Percentiles rank a stretch among this genome's conserved stretches.
Conservation (phyloP, 2,113 vertebrate genomes). For the Amphilophus citrinellus region DNA sequence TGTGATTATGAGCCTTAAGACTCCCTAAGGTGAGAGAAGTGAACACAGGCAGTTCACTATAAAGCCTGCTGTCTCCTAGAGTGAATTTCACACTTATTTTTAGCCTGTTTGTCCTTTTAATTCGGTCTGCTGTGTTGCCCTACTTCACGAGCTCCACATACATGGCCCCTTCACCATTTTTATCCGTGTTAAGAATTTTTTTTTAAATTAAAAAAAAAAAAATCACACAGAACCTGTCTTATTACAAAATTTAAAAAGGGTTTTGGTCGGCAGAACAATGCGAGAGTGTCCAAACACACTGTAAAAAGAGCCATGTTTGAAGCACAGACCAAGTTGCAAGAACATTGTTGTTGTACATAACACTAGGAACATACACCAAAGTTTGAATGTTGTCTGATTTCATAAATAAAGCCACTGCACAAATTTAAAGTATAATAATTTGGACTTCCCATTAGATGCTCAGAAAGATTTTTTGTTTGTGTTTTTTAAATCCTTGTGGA, state of each 20-base stretch:
- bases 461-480: neutral
- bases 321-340: neutral
- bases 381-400: neutral
- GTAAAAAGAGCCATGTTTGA: conserved; percentile 25
- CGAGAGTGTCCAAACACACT: conserved; percentile 7
- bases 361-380: neutral
- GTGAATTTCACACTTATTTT: conserved; percentile 36
- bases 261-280: conserved; percentile 17
- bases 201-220: neutral
- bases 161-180: conserved; percentile 36
- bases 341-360: conserved; percentile 4
- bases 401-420: neutral
- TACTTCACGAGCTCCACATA: conserved; percentile 16
- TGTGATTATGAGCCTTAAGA: conserved; percentile 70
- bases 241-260: conserved; percentile 28
- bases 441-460: neutral
- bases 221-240: conserved; percentile 23
- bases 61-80: conserved; percentile 47
- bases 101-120: conserved; percentile 39
- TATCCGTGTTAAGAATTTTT: neutral
- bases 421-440: neutral
- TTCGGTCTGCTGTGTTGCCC: conserved; percentile 16
- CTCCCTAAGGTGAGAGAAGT: conserved; percentile 65
- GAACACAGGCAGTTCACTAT: conserved; percentile 54
- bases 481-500: neutral